These are phyloP conservation scores for Motacilla alba DNA, from an alignment of 2,113 vertebrate genomes.

Conservation along the genomic window DNA sequence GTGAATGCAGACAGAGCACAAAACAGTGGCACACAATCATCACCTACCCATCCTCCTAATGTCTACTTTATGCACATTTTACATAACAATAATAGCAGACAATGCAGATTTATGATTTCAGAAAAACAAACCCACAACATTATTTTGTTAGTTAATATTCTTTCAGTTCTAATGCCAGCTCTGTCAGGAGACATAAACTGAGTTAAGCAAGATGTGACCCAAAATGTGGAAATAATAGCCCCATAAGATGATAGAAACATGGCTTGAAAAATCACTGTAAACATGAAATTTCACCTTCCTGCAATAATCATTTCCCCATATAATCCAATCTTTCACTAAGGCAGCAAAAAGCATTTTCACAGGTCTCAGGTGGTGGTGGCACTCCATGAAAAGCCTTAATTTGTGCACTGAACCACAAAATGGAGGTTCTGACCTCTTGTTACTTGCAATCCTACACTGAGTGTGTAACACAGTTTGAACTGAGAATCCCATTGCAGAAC, in stretches of 20 bases:
- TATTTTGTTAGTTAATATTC: background rate
- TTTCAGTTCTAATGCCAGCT: background rate
- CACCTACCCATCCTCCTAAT: background rate
- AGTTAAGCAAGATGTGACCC: background rate
- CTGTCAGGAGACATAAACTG: background rate
- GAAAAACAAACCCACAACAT: background rate
- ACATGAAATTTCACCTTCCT: constrained; percentile 5
- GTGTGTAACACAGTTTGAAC: background rate
- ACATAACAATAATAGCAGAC: background rate
- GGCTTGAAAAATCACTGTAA: background rate
- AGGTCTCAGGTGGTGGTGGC: constrained; percentile 12
- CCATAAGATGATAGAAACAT: background rate
- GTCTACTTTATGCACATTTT: background rate
- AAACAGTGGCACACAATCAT: background rate
- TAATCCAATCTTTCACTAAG: background rate
- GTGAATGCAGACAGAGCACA: background rate
- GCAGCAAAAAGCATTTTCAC: constrained; percentile 12
- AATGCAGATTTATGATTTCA: background rate
- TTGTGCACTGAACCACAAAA: constrained; percentile 53
- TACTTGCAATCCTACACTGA: constrained; percentile 13
- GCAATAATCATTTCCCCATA: background rate
- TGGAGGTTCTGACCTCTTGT: constrained; percentile 38
- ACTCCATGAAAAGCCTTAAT: constrained; percentile 41
- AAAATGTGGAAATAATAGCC: constrained; percentile 1
- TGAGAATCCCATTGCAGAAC: background rate